These are phyloP conservation scores for Drosophila tripunctata DNA, from an alignment of 2,888 invertebrate genomes.

Conservation along the genomic window DNA sequence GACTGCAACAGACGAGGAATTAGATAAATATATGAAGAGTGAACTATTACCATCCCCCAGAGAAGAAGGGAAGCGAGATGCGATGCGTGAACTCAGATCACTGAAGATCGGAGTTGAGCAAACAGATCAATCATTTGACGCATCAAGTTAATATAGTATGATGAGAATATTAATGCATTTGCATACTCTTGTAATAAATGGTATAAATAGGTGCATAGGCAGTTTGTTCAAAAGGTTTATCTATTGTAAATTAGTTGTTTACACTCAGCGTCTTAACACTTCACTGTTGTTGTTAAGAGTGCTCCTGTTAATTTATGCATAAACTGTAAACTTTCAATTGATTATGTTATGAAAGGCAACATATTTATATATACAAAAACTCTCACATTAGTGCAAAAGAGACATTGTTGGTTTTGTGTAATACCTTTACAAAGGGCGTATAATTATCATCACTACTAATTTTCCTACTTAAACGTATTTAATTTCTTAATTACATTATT, in stretches of 20 bases:
- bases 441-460: conserved; percentile 6
- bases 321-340: background rate
- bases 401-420: background rate
- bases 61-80: background rate
- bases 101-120: conserved; percentile 11
- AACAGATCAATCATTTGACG: conserved; percentile 21
- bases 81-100: background rate
- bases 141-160: conserved; percentile 26
- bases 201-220: background rate
- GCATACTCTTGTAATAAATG: background rate
- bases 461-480: background rate
- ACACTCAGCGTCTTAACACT: conserved; percentile 1
- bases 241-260: conserved; percentile 16
- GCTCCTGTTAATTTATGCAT: background rate
- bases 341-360: background rate
- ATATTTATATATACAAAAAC: background rate
- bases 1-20: conserved; percentile 58
- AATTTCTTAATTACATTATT: conserved; percentile 2
- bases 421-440: conserved; percentile 14
- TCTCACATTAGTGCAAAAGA: background rate
- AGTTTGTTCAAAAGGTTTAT: conserved; percentile 41
- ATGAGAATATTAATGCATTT: conserved; percentile 1
- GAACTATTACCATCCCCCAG: background rate
- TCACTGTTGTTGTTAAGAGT: background rate
- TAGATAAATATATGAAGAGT: conserved; percentile 48